These are phyloP conservation scores for Anarrhichthys ocellatus DNA, from an alignment of 2,113 vertebrate genomes.

Conservation along the genomic window DNA sequence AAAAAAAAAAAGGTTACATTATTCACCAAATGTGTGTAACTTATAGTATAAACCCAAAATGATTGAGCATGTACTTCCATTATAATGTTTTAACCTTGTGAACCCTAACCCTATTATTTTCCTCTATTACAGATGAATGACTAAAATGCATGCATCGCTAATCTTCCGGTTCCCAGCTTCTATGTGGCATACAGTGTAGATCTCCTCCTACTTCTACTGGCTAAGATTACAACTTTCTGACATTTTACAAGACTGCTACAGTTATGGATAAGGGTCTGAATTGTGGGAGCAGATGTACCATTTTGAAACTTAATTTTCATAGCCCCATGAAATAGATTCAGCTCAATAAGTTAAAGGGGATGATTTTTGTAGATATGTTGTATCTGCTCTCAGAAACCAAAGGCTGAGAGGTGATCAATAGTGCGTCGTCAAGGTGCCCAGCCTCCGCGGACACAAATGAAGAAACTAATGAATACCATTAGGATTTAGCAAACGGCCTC, in stretches of 20 bases:
- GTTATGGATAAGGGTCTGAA: background rate
- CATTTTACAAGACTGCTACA: background rate
- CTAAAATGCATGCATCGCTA: background rate
- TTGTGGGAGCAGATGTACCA: background rate
- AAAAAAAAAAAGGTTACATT: background rate
- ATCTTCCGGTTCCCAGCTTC: too few species aligned
- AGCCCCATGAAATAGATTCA: background rate
- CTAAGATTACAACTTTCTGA: background rate
- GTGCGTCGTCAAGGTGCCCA: slow-evolving; percentile 50
- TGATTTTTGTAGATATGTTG: slow-evolving; percentile 7
- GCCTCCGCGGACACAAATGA: slow-evolving; percentile 66
- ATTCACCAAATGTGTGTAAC: background rate
- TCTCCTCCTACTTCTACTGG: background rate
- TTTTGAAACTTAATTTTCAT: background rate
- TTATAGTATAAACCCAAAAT: background rate
- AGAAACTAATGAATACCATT: slow-evolving; percentile 81
- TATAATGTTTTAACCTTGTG: background rate
- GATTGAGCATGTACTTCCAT: background rate
- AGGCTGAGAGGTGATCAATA: slow-evolving; percentile 67
- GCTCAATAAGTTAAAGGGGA: background rate
- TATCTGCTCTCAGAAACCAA: slow-evolving; percentile 43
- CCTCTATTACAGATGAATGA: background rate
- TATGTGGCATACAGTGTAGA: background rate
- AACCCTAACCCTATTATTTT: background rate
- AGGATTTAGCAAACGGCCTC: slow-evolving; percentile 80